phyloP scores from a whole-genome alignment of 2,113 vertebrate genomes.

The Mionectes macconnelli region DNA sequence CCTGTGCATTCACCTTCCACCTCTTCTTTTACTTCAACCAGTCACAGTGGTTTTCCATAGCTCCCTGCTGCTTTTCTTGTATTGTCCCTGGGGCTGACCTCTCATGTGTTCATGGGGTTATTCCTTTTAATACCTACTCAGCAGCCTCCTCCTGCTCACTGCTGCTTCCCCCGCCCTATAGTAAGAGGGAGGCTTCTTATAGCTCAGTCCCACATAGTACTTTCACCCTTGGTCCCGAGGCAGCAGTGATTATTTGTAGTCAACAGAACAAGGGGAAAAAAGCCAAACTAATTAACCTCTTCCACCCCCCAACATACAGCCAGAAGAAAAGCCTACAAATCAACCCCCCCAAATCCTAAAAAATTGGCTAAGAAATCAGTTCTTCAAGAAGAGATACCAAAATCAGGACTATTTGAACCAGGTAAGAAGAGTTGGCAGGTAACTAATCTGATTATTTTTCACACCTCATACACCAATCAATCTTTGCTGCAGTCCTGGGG shows the following conservation, averaged over 20 bases:
- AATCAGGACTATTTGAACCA: neutral
- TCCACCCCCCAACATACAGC: neutral
- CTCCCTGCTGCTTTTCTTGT: neutral
- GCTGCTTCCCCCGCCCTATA: neutral
- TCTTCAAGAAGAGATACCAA: neutral
- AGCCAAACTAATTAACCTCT: neutral
- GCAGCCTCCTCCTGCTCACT: neutral
- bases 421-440: neutral
- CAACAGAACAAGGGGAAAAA: neutral
- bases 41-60: neutral
- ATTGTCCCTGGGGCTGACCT: neutral
- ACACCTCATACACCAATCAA: neutral
- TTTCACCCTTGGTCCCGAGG: neutral
- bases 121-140: neutral
- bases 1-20: neutral
- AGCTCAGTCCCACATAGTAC: neutral
- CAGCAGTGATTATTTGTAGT: neutral
- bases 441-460: neutral
- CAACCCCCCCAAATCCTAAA: rapidly evolving
- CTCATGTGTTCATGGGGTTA: rapidly evolving
- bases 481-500: neutral
- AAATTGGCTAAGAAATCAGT: neutral
- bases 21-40: neutral
- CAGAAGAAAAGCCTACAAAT: neutral
- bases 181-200: neutral